phyloP scores from a whole-genome alignment of 1,140 invertebrate genomes.

The Drosophila kohkoa region DNA sequence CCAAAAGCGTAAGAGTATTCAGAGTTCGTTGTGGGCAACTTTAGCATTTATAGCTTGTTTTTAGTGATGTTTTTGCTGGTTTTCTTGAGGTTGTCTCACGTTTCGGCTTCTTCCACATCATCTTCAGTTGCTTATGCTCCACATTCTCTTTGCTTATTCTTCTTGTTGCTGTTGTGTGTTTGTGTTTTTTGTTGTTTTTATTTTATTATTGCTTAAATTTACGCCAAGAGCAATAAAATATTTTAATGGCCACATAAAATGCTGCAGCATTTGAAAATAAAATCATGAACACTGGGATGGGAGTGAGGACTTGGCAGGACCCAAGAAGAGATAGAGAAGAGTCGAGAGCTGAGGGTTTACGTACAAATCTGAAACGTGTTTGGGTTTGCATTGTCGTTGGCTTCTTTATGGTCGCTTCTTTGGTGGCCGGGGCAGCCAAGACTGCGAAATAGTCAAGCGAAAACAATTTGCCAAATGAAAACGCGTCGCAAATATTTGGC shows the following conservation, averaged over 20 bases:
- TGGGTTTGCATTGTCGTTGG: slow-evolving; percentile 49
- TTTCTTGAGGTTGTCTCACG: slow-evolving; percentile 54
- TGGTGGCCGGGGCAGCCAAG: too few relatives aligned
- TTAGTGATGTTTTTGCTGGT: slow-evolving; percentile 44
- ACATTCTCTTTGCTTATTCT: neutral
- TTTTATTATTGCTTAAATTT: slow-evolving; percentile 82
- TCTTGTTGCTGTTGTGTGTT: slow-evolving; percentile 27
- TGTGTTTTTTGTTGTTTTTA: slow-evolving; percentile 38
- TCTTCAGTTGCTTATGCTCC: slow-evolving; percentile 7
- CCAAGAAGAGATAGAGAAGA: neutral
- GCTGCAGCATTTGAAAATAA: slow-evolving; percentile 83
- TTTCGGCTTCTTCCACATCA: slow-evolving; percentile 27
- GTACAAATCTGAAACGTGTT: slow-evolving; percentile 55
- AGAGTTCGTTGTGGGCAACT: neutral
- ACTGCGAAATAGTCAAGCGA: slow-evolving; percentile 28
- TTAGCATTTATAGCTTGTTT: neutral
- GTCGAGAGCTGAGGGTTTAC: neutral
- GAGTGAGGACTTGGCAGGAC: neutral
- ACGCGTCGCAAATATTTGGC: slow-evolving; percentile 42
- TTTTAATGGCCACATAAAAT: slow-evolving; percentile 82
- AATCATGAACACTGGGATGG: slow-evolving; percentile 48
- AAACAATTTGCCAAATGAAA: slow-evolving; percentile 79
- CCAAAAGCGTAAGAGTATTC: neutral
- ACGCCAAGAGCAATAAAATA: slow-evolving; percentile 82
- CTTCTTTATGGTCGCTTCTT: slow-evolving; percentile 49